Conservation (phyloP, 2,888 invertebrate species). For the Mythimna lalbum region DNA sequence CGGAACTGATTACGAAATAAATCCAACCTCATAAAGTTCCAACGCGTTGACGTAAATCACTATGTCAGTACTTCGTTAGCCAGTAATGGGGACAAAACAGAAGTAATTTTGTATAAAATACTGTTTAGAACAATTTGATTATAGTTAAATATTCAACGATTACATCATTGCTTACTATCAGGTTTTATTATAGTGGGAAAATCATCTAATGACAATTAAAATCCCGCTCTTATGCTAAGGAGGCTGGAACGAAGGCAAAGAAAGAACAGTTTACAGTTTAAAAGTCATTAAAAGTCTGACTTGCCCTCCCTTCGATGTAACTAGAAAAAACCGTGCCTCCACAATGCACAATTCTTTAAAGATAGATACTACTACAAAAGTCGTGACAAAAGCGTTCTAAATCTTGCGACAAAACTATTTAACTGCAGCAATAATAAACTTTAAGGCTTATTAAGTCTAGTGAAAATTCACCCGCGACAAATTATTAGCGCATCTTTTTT, state of each 20-base stretch:
- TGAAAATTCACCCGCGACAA: too few relatives aligned
- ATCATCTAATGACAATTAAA: too few relatives aligned
- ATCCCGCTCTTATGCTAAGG: too few relatives aligned
- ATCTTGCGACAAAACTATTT: neutral
- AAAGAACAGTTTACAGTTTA: too few relatives aligned
- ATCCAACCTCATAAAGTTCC: conserved; percentile 30
- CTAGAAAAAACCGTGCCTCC: too few relatives aligned
- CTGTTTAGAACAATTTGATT: neutral
- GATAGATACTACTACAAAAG: conserved; percentile 5
- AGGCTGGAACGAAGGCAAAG: too few relatives aligned
- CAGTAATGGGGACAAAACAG: conserved; percentile 36
- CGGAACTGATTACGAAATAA: conserved; percentile 41
- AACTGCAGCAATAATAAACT: conserved; percentile 19
- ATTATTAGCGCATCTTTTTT: too few relatives aligned
- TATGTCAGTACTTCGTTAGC: conserved; percentile 39
- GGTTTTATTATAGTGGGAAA: neutral
- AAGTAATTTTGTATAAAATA: conserved; percentile 29
- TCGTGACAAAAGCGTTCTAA: conserved; percentile 9
- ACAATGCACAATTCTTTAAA: neutral
- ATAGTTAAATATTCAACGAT: too few relatives aligned
- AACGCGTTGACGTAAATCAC: conserved; percentile 36
- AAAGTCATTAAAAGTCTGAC: too few relatives aligned
- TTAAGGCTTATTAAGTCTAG: too few relatives aligned
- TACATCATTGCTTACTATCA: too few relatives aligned
- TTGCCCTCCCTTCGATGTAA: too few relatives aligned